Conservation (phyloP, 2,797 vertebrate genomes). For the Xiphorhynchus erythropygius region DNA sequence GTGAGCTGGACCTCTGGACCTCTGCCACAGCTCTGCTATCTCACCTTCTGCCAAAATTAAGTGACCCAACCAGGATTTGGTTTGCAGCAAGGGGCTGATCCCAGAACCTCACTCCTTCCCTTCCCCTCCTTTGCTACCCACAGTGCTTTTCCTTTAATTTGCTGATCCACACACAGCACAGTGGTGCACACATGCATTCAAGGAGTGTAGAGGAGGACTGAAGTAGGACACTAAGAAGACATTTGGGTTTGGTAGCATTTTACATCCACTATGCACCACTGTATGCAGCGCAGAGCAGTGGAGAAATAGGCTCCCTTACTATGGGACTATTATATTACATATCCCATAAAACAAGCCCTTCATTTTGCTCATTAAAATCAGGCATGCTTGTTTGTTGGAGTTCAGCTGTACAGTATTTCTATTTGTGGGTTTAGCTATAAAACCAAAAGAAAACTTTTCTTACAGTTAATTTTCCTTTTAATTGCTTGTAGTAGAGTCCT, state of each 20-base stretch:
- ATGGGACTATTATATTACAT: slow-evolving; percentile 44
- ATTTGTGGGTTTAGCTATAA: slow-evolving; percentile 59
- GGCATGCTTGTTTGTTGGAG: slow-evolving; percentile 48
- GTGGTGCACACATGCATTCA: background rate
- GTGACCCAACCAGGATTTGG: background rate
- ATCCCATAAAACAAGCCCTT: slow-evolving; percentile 46
- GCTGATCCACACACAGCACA: fast-evolving
- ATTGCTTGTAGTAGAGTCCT: slow-evolving; percentile 4
- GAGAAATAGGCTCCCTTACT: slow-evolving; percentile 26
- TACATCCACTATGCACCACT: background rate
- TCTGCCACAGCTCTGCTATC: background rate
- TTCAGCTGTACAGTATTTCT: slow-evolving; percentile 37
- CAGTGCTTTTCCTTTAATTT: background rate
- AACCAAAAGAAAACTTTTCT: slow-evolving; percentile 29
- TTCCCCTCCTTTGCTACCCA: background rate
- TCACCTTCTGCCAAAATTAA: background rate
- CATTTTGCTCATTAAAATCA: slow-evolving; percentile 57
- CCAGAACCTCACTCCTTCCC: background rate
- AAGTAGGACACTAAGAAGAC: background rate
- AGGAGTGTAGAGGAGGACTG: background rate
- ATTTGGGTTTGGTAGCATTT: background rate
- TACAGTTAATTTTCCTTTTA: slow-evolving; percentile 42
- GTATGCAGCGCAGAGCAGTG: background rate
- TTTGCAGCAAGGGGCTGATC: background rate
- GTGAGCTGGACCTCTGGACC: background rate